Percentiles rank a stretch among this genome's conserved stretches.
These are phyloP conservation scores for Myocastor coypus DNA, from an alignment of 2,113 vertebrate genomes.

Conservation along the genomic window DNA sequence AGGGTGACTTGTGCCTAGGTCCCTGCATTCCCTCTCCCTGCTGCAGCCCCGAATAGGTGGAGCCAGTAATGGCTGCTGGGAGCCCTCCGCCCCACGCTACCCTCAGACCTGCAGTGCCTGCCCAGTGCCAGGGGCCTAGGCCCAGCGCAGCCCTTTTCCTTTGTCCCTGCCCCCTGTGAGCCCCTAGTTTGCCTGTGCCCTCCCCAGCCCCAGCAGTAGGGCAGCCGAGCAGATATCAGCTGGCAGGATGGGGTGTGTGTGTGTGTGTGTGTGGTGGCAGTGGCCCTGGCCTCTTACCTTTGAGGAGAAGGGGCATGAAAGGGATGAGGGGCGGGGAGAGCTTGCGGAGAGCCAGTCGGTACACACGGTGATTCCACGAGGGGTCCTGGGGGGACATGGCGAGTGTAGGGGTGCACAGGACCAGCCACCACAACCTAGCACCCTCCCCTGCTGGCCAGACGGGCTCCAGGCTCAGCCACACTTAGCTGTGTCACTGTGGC, in stretches of 20 bases:
- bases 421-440: neutral
- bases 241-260: too few relatives aligned
- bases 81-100: neutral
- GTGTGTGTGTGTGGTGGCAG: too few relatives aligned
- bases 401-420: rapidly evolving
- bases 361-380: conserved; percentile 95
- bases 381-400: conserved; percentile 90
- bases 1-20: neutral
- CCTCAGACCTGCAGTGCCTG: neutral
- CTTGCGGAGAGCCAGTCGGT: conserved; percentile 94
- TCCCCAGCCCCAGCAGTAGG: neutral
- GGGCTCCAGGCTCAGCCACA: neutral
- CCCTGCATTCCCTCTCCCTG: neutral
- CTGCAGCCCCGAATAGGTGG: neutral
- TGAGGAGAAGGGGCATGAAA: conserved; percentile 96
- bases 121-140: neutral
- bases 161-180: neutral
- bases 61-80: neutral
- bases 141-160: neutral
- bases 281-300: conserved; percentile 88
- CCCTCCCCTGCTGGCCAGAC: neutral
- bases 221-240: too few relatives aligned
- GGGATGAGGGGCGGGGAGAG: conserved; percentile 95
- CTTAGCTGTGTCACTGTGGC: too few relatives aligned
- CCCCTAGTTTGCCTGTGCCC: neutral